Evolutionary conservation across 2,113 vertebrate genomes (phyloP).

Genomic region (Erinaceus europaeus): DNA sequence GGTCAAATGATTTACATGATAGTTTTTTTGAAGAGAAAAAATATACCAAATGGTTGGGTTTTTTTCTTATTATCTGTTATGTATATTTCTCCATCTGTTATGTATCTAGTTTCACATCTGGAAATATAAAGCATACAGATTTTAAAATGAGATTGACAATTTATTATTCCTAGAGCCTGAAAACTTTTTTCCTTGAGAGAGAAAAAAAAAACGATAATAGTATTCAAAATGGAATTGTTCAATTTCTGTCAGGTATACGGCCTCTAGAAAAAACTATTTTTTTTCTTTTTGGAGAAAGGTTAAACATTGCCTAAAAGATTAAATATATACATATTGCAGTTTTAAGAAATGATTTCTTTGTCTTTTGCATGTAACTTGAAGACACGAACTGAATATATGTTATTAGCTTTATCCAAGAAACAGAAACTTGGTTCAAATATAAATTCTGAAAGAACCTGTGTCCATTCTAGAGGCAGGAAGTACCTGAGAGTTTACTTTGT

Average conservation of each 20-base stretch:
- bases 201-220: background rate
- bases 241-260: background rate
- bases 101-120: background rate
- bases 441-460: background rate
- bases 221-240: background rate
- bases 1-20: background rate
- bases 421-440: background rate
- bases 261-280: background rate
- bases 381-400: background rate
- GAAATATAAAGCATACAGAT: slow-evolving; percentile 15
- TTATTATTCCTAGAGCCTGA: background rate
- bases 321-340: background rate
- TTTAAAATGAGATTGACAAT: slow-evolving; percentile 1
- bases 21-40: background rate
- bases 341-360: background rate
- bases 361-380: background rate
- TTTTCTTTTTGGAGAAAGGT: background rate
- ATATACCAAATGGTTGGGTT: background rate
- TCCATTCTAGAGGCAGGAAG: background rate
- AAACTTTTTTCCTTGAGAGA: background rate
- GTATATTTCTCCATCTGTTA: background rate
- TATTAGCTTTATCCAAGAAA: accelerated
- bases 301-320: background rate
- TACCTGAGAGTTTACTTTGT: background rate
- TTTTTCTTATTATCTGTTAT: background rate